Base-by-base conservation (phyloP, 1,140 invertebrate species). In the Brachionus asplanchnoidis region DNA sequence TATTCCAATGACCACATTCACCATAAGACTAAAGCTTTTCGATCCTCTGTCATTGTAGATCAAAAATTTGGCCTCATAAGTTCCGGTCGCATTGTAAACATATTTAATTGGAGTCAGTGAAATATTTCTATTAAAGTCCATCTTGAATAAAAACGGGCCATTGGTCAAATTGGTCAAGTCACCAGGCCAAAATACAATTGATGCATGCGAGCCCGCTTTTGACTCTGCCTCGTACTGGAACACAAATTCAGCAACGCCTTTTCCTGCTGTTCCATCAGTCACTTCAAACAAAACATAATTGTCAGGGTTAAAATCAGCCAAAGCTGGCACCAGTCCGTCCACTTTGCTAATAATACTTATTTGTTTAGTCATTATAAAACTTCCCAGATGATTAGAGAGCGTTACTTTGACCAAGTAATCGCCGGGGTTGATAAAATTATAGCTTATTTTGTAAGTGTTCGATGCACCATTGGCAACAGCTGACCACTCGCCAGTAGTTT, bases 41-140 rank as follows among this genome's bases (percentile, higher is more conserved):
- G 77, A 80, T 17, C 77, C 46, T 32, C 23, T 28, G 3, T 23
- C n/a, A 80, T 80, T 80, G 14, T 32, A 28, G n/a, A 80, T 12
- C 44, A 40, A 44, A 80, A 80, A 80, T 28, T n/a, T 32, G n/a
- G 26, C 46, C 28, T 12, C 50, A 53, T 80, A 80, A 26, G 44
- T 53, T 36, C 77, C 77, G 5, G 23, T 36, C 0, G 28, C 6
- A 2, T 32, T 80, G 44, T 80, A 80, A 0, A 12, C 17, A 53
- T 80, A 56, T 32, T 26, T 14, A 9, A 80, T 36, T 32, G 42
- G 44, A 56, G 56, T 65, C n/a, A 36, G n/a, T 17, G 46, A 60
- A 40, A 53, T 65, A 56, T 80, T 80, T 65, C 50, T 65, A 23
- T 56, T 65, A 80, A 80, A 80, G 44, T 80, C 77, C 77, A 80